These are phyloP conservation scores for Rousettus leschenaultii DNA, from an alignment of 2,113 vertebrate genomes.

Conservation along the genomic window DNA sequence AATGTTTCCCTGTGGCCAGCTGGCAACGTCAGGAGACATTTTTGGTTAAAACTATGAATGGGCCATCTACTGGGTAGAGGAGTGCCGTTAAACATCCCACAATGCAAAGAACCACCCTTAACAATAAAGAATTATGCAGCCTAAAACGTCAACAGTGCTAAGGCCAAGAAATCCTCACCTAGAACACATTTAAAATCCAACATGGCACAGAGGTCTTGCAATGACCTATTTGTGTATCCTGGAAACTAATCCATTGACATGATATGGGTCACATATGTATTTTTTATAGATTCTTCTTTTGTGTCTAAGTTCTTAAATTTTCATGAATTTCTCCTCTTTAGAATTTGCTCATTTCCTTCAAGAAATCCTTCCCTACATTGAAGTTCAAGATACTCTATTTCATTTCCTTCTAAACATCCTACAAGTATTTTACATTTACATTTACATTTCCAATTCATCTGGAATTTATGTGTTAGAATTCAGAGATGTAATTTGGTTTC, in stretches of 20 bases:
- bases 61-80: neutral
- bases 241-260: neutral
- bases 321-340: neutral
- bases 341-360: neutral
- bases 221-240: neutral
- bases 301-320: neutral
- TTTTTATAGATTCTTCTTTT: neutral
- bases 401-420: neutral
- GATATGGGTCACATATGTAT: neutral
- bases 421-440: conserved; percentile 44
- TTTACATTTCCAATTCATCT: conserved; percentile 7
- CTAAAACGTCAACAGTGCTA: neutral
- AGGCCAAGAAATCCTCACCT: neutral
- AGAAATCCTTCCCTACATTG: neutral
- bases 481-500: conserved; percentile 32
- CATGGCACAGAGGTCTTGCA: neutral
- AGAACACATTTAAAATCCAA: neutral
- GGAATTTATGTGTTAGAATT: conserved; percentile 2
- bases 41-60: neutral
- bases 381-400: neutral
- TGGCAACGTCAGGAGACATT: neutral
- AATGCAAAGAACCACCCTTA: neutral
- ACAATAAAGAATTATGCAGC: neutral
- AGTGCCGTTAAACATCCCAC: neutral
- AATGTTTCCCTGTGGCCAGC: neutral